Evolutionary conservation across 2,797 vertebrate genomes (phyloP), one percentile per base, ranked within the genome.

Genomic region (Myioborus melanocephalus): DNA sequence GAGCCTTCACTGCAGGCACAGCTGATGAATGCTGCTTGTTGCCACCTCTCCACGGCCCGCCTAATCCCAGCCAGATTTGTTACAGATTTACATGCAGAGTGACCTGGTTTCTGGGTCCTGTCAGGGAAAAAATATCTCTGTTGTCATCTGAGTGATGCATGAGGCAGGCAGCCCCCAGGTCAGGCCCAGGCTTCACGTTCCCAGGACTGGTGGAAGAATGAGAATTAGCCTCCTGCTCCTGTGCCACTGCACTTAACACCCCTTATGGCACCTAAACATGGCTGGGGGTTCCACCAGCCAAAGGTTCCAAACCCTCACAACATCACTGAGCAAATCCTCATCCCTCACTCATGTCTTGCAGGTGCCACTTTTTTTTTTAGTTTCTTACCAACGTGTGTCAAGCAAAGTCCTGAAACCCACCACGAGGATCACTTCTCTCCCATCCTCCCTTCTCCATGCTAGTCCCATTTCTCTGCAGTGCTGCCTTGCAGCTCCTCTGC

Each of bases 11-110:
- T 35, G 30, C 5, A 8, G 79, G 69, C 60, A 71, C 61, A 26
- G 69, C 87, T 94, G 92, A 94, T 84, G 94, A 95, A 90, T 84
- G 71, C 88, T 9, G 61, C 70, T 66, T 72, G 86, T 76, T 93
- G 86, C 83, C 82, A 94, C 76, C 77, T 95, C 95, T 87, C 90
- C 65, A 22, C 1, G 10, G 79, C 89, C 83, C 0, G 41, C 76
- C 84, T 95, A 95, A 94, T 95, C 80, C 94, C 86, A 90, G 85
- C 79, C 84, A 95, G 95, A 90, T 96, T 91, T 90, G 87, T 83
- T 94, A 86, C 4, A 91, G 82, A 91, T 94, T 96, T 96, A 81
- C 93, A 95, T 76, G 86, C 2, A 1, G 73, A 91, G 60, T 94
- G 96, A 95, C 94, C 95, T 84, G 94, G 44, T 94, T 96, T 94